Evolutionary conservation across 1,140 invertebrate genomes (phyloP), one percentile per base, ranked within the genome.

Genomic region (Probaryconus sp.): DNA sequence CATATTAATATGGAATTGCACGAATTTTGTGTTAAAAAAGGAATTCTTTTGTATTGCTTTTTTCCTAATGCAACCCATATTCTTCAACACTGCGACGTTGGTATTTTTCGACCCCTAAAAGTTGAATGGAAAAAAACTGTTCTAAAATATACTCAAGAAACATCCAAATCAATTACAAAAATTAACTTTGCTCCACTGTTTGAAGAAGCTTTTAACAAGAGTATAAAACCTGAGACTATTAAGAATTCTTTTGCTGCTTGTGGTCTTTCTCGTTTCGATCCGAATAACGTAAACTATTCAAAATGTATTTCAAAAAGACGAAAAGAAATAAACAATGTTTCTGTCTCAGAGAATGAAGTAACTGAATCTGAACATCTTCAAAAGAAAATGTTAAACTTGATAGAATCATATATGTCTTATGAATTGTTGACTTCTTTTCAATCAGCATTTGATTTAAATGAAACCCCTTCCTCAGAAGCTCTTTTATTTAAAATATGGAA

Each of bases 61-160:
- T 69, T 69, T 13, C 83, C 84, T 9, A 88, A 88, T 68, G 71
- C 81, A 5, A 85, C 84, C 1, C 83, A 86, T 31, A 80, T 87
- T 11, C 13, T 85, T 1, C 84, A 87, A 67, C 85, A 85, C 14
- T 67, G 79, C 10, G 84, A 88, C 69, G 83, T 87, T 3, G 56
- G 76, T 0, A 79, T 83, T 11, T 86, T 87, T 69, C 35, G 60
- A 0, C 77, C 83, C 16, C 40, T 85, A 2, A 88, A 87, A 78
- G 37, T 37, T 30, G 55, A 33, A n/a, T 87, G 85, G 84, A 77
- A 70, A 40, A 73, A 83, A 33, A 50, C 56, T 2, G 77, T 84
- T 21, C 10, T 42, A 21, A 17, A 45, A 35, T 72, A 71, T 14
- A 60, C 53, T 7, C 69, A 81, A 42, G 50, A 48, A 17, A 20